Evolutionary conservation across 2,888 invertebrate species (phyloP).

Genomic region (Neoascia interrupta): DNA sequence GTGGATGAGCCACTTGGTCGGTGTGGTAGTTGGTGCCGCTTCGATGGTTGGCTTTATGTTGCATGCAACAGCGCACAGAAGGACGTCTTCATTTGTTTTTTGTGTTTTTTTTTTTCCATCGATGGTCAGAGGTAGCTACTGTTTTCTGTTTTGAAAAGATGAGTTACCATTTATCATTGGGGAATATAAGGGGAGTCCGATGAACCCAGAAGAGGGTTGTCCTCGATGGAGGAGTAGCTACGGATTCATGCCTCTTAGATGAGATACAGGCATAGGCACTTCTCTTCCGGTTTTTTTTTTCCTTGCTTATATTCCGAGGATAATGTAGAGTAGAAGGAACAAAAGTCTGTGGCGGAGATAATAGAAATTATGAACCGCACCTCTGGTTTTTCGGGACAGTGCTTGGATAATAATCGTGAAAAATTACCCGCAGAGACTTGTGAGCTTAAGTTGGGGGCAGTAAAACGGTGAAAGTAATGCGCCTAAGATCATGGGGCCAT

Average conservation of each 20-base stretch:
- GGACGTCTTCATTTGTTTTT: slow-evolving; percentile 4
- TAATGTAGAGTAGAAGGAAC: neutral
- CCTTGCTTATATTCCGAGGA: slow-evolving; percentile 1
- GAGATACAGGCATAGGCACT: neutral
- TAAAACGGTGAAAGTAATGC: no score
- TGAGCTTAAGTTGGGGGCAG: no score
- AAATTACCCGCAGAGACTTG: no score
- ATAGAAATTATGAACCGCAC: slow-evolving; percentile 11
- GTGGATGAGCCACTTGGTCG: slow-evolving; percentile 21
- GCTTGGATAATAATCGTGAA: no score
- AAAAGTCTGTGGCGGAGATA: no score
- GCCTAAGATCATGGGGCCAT: no score
- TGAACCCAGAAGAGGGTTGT: no score
- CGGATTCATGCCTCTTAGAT: neutral
- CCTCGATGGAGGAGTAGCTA: no score
- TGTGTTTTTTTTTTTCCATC: no score
- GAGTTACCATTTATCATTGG: slow-evolving; percentile 33
- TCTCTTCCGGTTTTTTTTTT: neutral
- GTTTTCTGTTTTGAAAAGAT: slow-evolving; percentile 20
- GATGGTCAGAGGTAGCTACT: no score
- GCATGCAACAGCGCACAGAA: slow-evolving; percentile 37
- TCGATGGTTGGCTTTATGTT: slow-evolving; percentile 20
- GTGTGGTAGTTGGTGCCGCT: neutral
- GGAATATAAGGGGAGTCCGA: no score
- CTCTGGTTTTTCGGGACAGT: slow-evolving; percentile 3